Conservation (phyloP, 2,888 invertebrate genomes). For the Cantharis rufa region DNA sequence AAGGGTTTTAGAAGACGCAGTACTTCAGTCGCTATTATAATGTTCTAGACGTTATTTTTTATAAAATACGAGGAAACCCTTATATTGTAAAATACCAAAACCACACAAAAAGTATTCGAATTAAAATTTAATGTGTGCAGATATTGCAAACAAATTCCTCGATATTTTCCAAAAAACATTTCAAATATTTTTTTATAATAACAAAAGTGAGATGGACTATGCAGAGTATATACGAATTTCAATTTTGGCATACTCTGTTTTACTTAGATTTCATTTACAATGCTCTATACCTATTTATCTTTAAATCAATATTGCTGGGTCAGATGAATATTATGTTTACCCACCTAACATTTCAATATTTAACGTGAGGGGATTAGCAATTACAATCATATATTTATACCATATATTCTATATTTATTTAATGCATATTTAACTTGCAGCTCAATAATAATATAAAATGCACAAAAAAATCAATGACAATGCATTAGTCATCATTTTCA, state of each 20-base stretch:
- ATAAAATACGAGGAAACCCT: neutral
- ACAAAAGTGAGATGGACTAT: neutral
- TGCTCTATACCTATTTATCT: neutral
- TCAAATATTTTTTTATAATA: neutral
- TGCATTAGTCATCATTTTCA: neutral
- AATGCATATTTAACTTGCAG: neutral
- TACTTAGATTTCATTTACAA: neutral
- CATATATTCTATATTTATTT: neutral
- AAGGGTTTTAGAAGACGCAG: neutral
- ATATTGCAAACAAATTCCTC: neutral
- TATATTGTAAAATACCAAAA: neutral
- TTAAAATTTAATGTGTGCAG: neutral
- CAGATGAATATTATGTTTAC: neutral
- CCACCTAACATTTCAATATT: neutral
- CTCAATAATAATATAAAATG: neutral
- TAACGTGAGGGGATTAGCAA: neutral
- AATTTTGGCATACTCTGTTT: neutral
- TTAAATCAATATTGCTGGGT: constrained; percentile 1
- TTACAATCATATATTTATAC: neutral
- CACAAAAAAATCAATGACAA: neutral
- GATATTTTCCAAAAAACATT: neutral
- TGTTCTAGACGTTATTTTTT: neutral
- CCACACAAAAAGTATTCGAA: neutral
- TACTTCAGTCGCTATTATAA: neutral
- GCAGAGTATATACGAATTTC: neutral